A percentile compares a stretch with the other conserved stretches of the same genome.
Conservation (phyloP, 1,140 invertebrate genomes). For the Caenorhabditis latens region DNA sequence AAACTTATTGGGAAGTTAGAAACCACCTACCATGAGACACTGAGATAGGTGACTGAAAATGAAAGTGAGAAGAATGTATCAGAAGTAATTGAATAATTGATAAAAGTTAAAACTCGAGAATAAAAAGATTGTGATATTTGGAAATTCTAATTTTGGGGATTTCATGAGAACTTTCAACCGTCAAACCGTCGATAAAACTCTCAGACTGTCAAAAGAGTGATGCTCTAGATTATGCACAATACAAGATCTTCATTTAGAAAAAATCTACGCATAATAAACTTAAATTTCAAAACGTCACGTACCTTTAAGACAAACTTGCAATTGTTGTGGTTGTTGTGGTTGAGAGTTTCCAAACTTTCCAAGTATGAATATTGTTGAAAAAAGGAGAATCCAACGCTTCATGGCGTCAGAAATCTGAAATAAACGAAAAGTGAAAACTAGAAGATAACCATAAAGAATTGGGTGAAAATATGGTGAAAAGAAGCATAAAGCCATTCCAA, state of each 20-base stretch:
- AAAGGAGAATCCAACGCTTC: conserved; percentile 33
- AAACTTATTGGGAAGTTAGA: too few species aligned
- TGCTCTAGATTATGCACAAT: too few species aligned
- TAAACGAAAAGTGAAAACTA: neutral
- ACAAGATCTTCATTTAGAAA: too few species aligned
- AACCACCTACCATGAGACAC: too few species aligned
- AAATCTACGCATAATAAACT: too few species aligned
- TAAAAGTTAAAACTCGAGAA: too few species aligned
- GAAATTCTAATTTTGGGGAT: too few species aligned
- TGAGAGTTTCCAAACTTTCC: neutral
- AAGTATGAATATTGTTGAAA: neutral
- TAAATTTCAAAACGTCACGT: neutral
- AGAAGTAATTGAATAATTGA: too few species aligned
- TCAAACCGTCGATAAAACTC: neutral
- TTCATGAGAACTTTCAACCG: neutral
- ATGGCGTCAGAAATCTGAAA: conserved; percentile 13
- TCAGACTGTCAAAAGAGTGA: neutral
- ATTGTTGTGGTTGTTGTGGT: conserved; percentile 18
- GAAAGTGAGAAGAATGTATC: too few species aligned
- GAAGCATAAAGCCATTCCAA: conserved; percentile 14
- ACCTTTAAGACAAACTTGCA: conserved; percentile 22
- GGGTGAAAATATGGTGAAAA: conserved; percentile 35
- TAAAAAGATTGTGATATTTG: too few species aligned
- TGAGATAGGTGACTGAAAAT: too few species aligned
- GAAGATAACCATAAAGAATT: conserved; percentile 26